Conservation (phyloP, 2,797 vertebrate genomes). For the Monodelphis domestica region DNA sequence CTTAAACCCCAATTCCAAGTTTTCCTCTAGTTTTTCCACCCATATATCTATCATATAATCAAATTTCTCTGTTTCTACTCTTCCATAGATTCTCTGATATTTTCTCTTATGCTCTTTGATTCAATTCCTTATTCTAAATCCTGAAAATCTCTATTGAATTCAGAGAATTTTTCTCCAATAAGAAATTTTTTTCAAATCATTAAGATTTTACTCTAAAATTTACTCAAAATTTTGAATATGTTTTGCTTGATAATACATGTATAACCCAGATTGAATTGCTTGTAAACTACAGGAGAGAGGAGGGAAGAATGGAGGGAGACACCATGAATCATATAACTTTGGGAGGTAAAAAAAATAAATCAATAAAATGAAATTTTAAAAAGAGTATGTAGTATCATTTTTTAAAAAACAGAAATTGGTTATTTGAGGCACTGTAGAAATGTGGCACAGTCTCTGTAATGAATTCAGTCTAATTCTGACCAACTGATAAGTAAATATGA, state of each 20-base stretch:
- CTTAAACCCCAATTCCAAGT: background rate
- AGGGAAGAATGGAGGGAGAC: too few species aligned
- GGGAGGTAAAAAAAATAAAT: too few species aligned
- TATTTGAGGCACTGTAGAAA: background rate
- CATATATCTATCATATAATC: too few species aligned
- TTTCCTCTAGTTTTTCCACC: background rate
- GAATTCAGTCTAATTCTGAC: background rate
- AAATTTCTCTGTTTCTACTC: background rate
- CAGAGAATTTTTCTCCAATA: background rate
- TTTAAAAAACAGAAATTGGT: background rate
- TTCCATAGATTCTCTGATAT: background rate
- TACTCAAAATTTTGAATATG: too few species aligned
- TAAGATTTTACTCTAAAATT: background rate
- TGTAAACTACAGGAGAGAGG: too few species aligned
- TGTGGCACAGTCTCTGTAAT: background rate
- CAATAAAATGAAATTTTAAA: background rate
- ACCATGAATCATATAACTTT: too few species aligned
- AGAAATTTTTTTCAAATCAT: background rate
- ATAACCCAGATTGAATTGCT: too few species aligned
- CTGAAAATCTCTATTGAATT: background rate
- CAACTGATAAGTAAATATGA: background rate
- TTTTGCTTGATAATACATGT: too few species aligned
- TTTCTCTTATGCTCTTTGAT: slow-evolving; percentile 11
- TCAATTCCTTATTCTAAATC: background rate
- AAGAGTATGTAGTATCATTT: background rate